Conservation (phyloP, 2,888 invertebrate species). For the Vesta saturnalis region DNA sequence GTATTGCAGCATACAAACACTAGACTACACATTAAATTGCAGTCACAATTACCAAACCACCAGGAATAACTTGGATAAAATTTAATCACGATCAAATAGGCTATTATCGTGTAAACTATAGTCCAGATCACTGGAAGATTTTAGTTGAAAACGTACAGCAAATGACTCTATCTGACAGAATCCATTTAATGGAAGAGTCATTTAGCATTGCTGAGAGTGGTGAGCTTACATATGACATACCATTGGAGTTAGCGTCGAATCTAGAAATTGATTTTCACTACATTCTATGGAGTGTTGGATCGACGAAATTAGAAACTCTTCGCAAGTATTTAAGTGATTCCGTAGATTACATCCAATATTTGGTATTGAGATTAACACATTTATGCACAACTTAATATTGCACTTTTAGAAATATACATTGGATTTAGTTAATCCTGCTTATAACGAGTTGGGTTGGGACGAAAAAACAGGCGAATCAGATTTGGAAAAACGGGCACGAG, state of each 20-base stretch:
- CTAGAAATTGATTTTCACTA: constrained; percentile 73
- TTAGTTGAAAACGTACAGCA: constrained; percentile 61
- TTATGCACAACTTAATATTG: not conserved
- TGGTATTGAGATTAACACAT: constrained; percentile 55
- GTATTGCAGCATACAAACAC: not conserved
- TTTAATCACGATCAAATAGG: constrained; percentile 87
- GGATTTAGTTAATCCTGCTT: constrained; percentile 67
- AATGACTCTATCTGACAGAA: constrained; percentile 73
- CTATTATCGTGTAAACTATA: constrained; percentile 90
- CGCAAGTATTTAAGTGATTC: constrained; percentile 68
- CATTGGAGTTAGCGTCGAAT: constrained; percentile 77
- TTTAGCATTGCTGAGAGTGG: constrained; percentile 82
- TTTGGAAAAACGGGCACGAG: constrained; percentile 67
- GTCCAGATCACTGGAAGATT: constrained; percentile 71
- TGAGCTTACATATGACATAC: constrained; percentile 69
- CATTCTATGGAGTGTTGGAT: constrained; percentile 81
- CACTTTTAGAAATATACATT: constrained; percentile 69
- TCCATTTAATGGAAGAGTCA: constrained; percentile 83
- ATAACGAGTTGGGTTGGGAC: constrained; percentile 72
- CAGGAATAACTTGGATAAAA: constrained; percentile 76
- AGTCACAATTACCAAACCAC: constrained; percentile 65
- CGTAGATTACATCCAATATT: constrained; percentile 64
- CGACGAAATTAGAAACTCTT: constrained; percentile 62
- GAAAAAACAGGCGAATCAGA: constrained; percentile 63
- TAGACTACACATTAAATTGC: constrained; percentile 38